Conservation (phyloP, 2,888 invertebrate species). For the Drosophila tripunctata region DNA sequence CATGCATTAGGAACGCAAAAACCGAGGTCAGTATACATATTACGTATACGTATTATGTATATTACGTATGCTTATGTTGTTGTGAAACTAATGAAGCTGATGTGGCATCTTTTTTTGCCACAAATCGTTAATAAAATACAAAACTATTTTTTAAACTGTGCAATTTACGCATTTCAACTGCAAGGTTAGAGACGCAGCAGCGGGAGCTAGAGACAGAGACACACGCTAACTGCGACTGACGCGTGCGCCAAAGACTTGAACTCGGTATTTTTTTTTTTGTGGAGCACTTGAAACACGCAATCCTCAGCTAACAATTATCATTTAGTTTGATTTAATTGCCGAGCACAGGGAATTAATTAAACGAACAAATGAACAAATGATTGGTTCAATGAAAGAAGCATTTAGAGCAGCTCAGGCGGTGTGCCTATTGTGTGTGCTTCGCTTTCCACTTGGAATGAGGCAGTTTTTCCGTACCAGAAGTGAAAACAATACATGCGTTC, state of each 20-base stretch:
- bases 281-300: slow-evolving; percentile 33
- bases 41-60: slow-evolving; percentile 14
- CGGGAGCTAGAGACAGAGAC: not conserved
- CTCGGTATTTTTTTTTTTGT: slow-evolving; percentile 4
- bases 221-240: slow-evolving; percentile 15
- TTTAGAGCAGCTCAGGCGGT: too few species aligned
- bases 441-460: slow-evolving; percentile 45
- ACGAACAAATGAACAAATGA: not conserved
- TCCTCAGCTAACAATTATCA: slow-evolving; percentile 29
- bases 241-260: slow-evolving; percentile 33
- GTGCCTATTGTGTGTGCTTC: slow-evolving; percentile 35
- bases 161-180: slow-evolving; percentile 27
- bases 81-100: slow-evolving; percentile 43
- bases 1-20: slow-evolving; percentile 23
- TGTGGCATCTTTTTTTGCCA: slow-evolving; percentile 43
- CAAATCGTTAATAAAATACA: slow-evolving; percentile 24
- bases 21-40: slow-evolving; percentile 38
- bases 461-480: slow-evolving; percentile 41
- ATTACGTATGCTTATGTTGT: slow-evolving; percentile 8
- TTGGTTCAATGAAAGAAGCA: slow-evolving; percentile 14
- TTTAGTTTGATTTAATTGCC: slow-evolving; percentile 45
- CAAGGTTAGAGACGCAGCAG: slow-evolving; percentile 49
- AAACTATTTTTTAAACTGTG: slow-evolving; percentile 46
- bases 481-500: slow-evolving; percentile 3
- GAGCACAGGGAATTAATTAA: slow-evolving; percentile 26